Evolutionary conservation across 2,113 vertebrate species (phyloP).

Genomic region (Chloroceryle aenea): DNA sequence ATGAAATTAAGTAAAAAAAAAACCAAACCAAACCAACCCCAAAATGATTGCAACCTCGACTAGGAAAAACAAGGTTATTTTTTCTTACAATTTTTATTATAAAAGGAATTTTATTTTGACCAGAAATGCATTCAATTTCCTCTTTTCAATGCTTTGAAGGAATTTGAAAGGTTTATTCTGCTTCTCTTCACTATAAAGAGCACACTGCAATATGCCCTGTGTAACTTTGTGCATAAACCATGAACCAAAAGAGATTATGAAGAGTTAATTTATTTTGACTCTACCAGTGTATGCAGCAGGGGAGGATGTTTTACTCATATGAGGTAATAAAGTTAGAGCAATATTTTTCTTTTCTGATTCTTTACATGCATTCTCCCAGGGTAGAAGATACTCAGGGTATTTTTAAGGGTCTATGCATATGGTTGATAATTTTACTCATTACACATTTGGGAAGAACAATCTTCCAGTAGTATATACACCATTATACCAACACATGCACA

Average conservation of each 20-base stretch:
- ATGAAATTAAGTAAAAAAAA: background rate
- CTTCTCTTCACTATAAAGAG: background rate
- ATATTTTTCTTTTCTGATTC: background rate
- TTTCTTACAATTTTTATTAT: background rate
- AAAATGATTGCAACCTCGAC: background rate
- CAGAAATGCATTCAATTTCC: background rate
- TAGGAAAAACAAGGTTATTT: slow-evolving; percentile 13
- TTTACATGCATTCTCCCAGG: background rate
- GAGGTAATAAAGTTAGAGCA: background rate
- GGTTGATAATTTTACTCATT: background rate
- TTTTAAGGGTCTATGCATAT: background rate
- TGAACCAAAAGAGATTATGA: slow-evolving; percentile 4
- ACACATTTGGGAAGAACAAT: background rate
- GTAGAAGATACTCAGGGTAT: background rate
- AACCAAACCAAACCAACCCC: background rate
- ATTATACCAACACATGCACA: background rate
- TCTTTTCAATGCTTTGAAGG: slow-evolving; percentile 16
- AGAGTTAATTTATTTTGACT: slow-evolving; percentile 52
- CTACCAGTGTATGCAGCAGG: background rate
- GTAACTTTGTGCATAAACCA: slow-evolving; percentile 22
- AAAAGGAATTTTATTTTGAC: slow-evolving; percentile 16
- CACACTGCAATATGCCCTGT: background rate
- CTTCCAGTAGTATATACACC: background rate
- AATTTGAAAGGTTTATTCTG: slow-evolving; percentile 13
- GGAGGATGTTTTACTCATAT: background rate